Percentiles rank a stretch among this genome's conserved stretches.
phyloP scores from a whole-genome alignment of 1,140 invertebrate species.

The Formica exsecta region DNA sequence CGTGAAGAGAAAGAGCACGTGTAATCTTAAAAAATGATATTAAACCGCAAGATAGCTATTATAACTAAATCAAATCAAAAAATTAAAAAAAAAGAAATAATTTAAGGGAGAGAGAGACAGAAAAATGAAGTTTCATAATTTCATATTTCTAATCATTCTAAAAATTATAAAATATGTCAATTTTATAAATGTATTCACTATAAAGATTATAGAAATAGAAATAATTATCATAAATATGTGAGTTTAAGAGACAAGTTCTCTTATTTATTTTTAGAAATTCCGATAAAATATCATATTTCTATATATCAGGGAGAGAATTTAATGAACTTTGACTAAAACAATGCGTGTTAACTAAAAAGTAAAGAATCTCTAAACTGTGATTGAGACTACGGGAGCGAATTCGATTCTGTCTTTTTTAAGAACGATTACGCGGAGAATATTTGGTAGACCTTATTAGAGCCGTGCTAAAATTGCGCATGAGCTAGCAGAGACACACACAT shows the following conservation, averaged over 20 bases:
- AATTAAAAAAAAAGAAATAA: slow-evolving; percentile 11
- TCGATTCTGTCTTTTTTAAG: not conserved
- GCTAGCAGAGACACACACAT: not conserved
- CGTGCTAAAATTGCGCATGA: not conserved
- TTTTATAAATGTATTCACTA: not conserved
- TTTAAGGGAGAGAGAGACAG: not conserved
- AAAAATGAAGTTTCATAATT: not conserved
- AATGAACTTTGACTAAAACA: not conserved
- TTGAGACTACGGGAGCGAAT: not conserved
- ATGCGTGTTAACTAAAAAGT: not conserved
- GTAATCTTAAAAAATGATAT: not conserved
- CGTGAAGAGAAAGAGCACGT: not conserved
- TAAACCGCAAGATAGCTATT: not conserved
- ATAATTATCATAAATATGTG: not conserved
- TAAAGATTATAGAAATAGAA: not conserved
- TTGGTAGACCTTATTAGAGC: not conserved
- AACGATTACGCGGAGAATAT: not conserved
- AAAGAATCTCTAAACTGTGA: not conserved
- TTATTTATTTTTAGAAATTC: not conserved
- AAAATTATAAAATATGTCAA: not conserved
- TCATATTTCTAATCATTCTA: not conserved
- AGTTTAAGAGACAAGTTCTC: not conserved
- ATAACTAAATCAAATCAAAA: not conserved
- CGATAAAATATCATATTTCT: not conserved
- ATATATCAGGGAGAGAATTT: not conserved